Percentiles rank a stretch among this genome's conserved stretches.
These are phyloP conservation scores for Cataglyphis hispanica DNA, from an alignment of 1,140 invertebrate genomes.

Conservation along the genomic window DNA sequence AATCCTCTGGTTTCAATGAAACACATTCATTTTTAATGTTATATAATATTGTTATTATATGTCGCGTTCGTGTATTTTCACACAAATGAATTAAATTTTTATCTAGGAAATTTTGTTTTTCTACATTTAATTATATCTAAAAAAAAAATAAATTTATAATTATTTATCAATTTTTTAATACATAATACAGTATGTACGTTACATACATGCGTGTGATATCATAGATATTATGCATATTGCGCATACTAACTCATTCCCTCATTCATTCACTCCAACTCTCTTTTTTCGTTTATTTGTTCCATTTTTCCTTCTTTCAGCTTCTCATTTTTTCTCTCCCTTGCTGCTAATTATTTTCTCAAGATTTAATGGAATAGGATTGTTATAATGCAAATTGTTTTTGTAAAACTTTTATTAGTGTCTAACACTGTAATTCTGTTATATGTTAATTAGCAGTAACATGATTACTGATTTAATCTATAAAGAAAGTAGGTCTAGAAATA, in stretches of 20 bases:
- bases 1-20: conserved; percentile 4
- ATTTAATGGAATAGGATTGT: neutral
- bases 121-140: no score
- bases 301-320: no score
- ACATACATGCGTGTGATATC: no score
- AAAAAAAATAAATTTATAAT: no score
- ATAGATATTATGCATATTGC: no score
- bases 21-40: neutral
- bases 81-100: conserved; percentile 28
- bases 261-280: no score
- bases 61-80: conserved; percentile 3
- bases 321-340: no score
- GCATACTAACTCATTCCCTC: no score
- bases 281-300: no score
- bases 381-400: conserved; percentile 63
- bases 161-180: no score
- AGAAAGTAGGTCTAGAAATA: neutral
- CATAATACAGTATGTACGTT: no score
- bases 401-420: conserved; percentile 78
- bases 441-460: conserved; percentile 65
- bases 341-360: conserved; percentile 2
- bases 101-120: neutral
- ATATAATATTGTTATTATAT: conserved; percentile 33
- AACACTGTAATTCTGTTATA: conserved; percentile 70
- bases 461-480: conserved; percentile 51